These are phyloP conservation scores for Corapipo altera DNA, from an alignment of 2,113 vertebrate species.

Conservation along the genomic window DNA sequence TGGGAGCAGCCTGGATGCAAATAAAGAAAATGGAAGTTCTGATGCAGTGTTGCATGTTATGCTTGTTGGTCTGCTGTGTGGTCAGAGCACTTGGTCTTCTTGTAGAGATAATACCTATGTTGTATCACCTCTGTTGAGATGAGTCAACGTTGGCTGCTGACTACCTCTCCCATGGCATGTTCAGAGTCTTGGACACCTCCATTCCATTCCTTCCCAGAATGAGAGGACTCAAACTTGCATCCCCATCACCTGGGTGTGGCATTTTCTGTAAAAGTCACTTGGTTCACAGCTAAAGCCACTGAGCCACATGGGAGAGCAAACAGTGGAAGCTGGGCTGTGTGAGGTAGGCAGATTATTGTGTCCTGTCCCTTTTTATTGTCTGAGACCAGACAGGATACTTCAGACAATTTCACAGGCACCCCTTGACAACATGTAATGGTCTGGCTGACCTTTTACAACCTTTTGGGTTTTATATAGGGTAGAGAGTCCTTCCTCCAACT, in stretches of 20 bases:
- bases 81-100: not conserved
- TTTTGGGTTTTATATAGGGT: not conserved
- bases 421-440: not conserved
- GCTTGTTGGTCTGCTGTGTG: not conserved
- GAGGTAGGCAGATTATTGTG: not conserved
- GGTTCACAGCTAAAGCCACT: not conserved
- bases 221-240: not conserved
- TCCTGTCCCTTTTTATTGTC: not conserved
- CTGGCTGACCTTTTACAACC: not conserved
- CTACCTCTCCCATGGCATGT: not conserved
- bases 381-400: not conserved
- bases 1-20: not conserved
- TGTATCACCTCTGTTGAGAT: not conserved
- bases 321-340: not conserved
- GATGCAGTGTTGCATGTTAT: not conserved
- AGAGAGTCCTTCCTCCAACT: not conserved
- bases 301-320: not conserved
- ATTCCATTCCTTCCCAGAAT: not conserved
- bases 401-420: not conserved
- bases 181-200: not conserved
- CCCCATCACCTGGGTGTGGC: not conserved
- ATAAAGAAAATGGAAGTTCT: not conserved
- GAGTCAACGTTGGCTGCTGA: fast-evolving
- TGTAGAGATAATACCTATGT: not conserved
- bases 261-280: not conserved